Percentiles rank a stretch among this genome's conserved stretches.
These are phyloP conservation scores for Hydropsyche betteni DNA, from an alignment of 2,888 invertebrate species.

Conservation along the genomic window DNA sequence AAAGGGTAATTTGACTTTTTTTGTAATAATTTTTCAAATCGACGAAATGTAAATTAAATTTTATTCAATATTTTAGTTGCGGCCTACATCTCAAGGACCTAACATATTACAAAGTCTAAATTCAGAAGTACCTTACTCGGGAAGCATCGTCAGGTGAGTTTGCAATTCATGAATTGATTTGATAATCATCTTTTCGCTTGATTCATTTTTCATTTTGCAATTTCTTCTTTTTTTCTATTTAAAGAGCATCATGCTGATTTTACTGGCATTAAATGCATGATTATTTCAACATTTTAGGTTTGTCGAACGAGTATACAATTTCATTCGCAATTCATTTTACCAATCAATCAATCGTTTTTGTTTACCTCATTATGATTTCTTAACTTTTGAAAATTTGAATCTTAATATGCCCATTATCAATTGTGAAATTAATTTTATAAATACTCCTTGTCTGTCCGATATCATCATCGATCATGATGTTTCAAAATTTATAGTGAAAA, in stretches of 20 bases:
- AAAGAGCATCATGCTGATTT: not conserved
- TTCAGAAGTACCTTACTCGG: conserved; percentile 45
- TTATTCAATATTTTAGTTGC: conserved; percentile 59
- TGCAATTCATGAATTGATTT: conserved; percentile 2
- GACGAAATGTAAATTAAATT: not conserved
- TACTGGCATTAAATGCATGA: not conserved
- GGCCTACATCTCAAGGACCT: conserved; percentile 68
- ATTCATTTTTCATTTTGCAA: not conserved
- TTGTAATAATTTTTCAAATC: not conserved
- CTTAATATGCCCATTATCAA: not conserved
- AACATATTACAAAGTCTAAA: conserved; percentile 60
- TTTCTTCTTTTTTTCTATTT: not conserved
- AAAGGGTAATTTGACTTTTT: conserved; percentile 69
- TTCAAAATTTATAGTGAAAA: too few relatives aligned
- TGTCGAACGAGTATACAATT: conserved; percentile 39
- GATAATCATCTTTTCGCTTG: not conserved
- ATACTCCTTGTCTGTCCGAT: not conserved
- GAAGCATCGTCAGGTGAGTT: conserved; percentile 50
- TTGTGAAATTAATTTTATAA: not conserved
- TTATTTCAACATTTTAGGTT: conserved; percentile 49
- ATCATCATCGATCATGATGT: too few relatives aligned
- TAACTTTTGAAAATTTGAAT: not conserved
- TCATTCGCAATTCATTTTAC: conserved; percentile 33
- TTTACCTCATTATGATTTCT: conserved; percentile 22
- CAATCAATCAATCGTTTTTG: conserved; percentile 39